Evolutionary conservation across 2,888 invertebrate genomes (phyloP), one percentile per base, ranked within the genome.

Genomic region (Lycocerus yunnanus): DNA sequence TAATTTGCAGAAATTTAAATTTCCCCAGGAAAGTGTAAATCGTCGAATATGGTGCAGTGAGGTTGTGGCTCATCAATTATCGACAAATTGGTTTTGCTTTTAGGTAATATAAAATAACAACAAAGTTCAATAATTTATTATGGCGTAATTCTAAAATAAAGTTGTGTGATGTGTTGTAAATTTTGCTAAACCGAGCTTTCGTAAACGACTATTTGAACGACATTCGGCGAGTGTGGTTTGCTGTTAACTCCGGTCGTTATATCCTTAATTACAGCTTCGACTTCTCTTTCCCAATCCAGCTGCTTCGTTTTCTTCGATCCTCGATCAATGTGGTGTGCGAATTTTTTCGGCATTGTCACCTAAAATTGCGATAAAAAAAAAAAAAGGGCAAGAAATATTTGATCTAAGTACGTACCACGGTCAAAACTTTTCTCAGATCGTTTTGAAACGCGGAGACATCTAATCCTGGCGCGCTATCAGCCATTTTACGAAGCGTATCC

Each of bases 141-240:
- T 43, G 43, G 43, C n/a, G n/a, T 43, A 43, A 43, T 43, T n/a
- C 8, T 43, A 43, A 43, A n/a, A 43, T 43, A n/a, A 43, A 27
- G 0, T 4, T 13, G 13, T 27, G 13, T 43, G n/a, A 43, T 8
- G 8, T 6, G n/a, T n/a, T 6, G n/a, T 6, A 43, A 20, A 27
- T 59, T 58, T 14, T 16, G 15, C 43, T 84, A 95, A 67, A 96
- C 95, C n/a, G 95, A 95, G 72, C 95, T 94, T 86, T 96, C 95
- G 86, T 96, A 96, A 84, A 95, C 93, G 81, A 95, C 93, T 79
- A 95, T 95, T 88, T 95, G 95, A 68, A 95, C 90, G 27, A 94
- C 89, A 1, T 91, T 90, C n/a, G 90, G 90, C 74, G 90, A 89
- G 15, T 89, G 87, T 66, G 81, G 81, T 73, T 84, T 82, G 67